Evolutionary conservation across 1,140 invertebrate genomes (phyloP).

Genomic region (Zaprionus tsacasi): DNA sequence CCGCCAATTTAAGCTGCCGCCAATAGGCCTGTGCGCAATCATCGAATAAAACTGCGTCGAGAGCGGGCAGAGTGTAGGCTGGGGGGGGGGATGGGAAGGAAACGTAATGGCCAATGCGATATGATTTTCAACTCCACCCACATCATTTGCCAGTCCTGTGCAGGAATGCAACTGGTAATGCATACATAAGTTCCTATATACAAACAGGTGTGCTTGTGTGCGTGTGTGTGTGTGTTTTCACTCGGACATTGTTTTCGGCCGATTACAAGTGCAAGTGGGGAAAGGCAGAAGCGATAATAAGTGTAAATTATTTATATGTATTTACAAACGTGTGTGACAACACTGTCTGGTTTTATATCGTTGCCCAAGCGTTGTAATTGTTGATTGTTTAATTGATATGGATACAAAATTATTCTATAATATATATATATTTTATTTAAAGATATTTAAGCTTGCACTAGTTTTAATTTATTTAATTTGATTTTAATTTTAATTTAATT

Average conservation of each 20-base stretch:
- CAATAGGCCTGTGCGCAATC: conserved; percentile 70
- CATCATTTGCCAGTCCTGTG: conserved; percentile 58
- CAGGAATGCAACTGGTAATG: conserved; percentile 21
- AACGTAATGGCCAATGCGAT: conserved; percentile 71
- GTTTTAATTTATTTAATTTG: neutral
- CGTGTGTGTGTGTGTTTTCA: neutral
- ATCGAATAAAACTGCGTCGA: conserved; percentile 58
- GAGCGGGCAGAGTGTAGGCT: neutral
- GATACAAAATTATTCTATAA: neutral
- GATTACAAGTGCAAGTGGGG: conserved; percentile 13
- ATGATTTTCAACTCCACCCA: conserved; percentile 76
- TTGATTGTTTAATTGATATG: neutral
- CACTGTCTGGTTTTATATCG: neutral
- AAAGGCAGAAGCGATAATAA: neutral
- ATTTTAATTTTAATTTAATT: neutral
- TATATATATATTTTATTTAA: neutral
- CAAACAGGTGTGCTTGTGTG: neutral
- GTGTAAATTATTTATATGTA: neutral
- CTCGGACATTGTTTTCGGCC: conserved; percentile 15
- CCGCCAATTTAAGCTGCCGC: conserved; percentile 60
- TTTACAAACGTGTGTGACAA: neutral
- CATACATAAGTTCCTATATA: neutral
- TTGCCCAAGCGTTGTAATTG: neutral
- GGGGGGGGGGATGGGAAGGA: conserved; percentile 6
- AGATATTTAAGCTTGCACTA: neutral